A percentile compares a stretch with the other conserved stretches of the same genome.
phyloP scores from a whole-genome alignment of 2,888 invertebrate species.

The Sinelater perroti region DNA sequence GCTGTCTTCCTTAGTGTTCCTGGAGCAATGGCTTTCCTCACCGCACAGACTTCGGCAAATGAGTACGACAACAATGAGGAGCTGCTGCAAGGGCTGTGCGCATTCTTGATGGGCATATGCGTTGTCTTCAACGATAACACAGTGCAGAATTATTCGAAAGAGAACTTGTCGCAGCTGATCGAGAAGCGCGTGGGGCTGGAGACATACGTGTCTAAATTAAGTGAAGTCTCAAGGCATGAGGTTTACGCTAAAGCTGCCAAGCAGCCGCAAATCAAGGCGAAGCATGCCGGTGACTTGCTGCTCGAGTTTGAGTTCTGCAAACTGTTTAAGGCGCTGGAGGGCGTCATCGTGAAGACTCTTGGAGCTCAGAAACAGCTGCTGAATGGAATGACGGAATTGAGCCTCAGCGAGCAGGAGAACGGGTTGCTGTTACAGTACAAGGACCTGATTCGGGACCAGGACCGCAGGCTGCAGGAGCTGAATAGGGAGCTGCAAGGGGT shows the following conservation, averaged over 20 bases:
- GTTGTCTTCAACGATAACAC: constrained; percentile 89
- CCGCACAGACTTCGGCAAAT: constrained; percentile 79
- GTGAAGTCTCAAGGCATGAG: constrained; percentile 88
- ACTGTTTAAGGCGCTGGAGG: constrained; percentile 83
- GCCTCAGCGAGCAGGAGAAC: constrained; percentile 62
- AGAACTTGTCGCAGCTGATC: constrained; percentile 82
- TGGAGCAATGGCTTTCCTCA: constrained; percentile 85
- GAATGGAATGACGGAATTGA: constrained; percentile 63
- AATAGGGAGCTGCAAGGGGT: constrained; percentile 50
- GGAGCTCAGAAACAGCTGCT: constrained; percentile 61
- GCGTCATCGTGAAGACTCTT: constrained; percentile 64
- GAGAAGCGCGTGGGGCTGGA: constrained; percentile 92
- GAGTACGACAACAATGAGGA: constrained; percentile 93
- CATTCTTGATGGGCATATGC: constrained; percentile 92
- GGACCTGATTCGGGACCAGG: constrained; percentile 90
- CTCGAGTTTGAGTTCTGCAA: constrained; percentile 96
- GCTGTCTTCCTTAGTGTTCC: constrained; percentile 76
- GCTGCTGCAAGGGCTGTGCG: constrained; percentile 74
- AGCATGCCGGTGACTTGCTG: constrained; percentile 78
- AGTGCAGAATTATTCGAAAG: constrained; percentile 77
- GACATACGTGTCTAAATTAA: constrained; percentile 83
- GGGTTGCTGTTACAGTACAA: constrained; percentile 80
- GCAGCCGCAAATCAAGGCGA: constrained; percentile 87
- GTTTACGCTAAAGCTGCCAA: constrained; percentile 91
- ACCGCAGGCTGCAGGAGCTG: constrained; percentile 70